Base-by-base conservation (phyloP, 2,113 vertebrate species). In the Aldabrachelys gigantea region DNA sequence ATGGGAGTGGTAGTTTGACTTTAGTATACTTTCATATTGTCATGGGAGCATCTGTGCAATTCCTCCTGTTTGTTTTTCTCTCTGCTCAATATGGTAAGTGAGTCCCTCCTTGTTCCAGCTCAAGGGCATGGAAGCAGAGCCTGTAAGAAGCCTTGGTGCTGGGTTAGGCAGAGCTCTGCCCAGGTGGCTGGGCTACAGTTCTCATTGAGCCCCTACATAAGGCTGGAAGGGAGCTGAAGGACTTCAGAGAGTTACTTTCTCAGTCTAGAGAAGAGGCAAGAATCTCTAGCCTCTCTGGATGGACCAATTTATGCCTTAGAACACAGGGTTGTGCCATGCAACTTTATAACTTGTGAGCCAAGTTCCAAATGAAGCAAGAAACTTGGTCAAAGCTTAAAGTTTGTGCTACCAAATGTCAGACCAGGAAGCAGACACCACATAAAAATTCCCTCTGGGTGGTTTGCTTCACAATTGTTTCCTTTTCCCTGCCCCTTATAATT, bases 121-220 rank as follows among this genome's bases (percentile, higher is more conserved):
- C 0, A 0, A 1, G 16, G 24, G 9, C 8, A 38, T n/a, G 65
- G 5, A 38, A 72, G 19, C 21, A 44, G 54, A 22, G 59, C 25
- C 5, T 85, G 25, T 38, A 17, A 50, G 50, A 44, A 54, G 35
- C 0, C 3, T 1, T 44, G 22, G 5, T 13, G 3, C 21, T 4
- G 10, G 3, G 19, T 21, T 50, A 54, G 76, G 35, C 9, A 3
- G 62, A 19, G 62, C 16, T n/a, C n/a, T 69, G 62, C 8, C 13
- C 1, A 2, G 56, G 56, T 27, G 25, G 24, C 24, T 62, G 59
- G 31, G 29, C 29, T 62, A 16, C 16, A 9, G 19, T 69, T n/a
- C 62, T 69, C 17, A 17, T 3, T n/a, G 8, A 69, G 35, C 35
- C 12, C 29, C 29, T 62, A 8, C 35, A 69, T 69, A 19, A 35